Evolutionary conservation across 2,888 invertebrate species (phyloP), one percentile per base, ranked within the genome.

Genomic region (Pherbina coryleti): DNA sequence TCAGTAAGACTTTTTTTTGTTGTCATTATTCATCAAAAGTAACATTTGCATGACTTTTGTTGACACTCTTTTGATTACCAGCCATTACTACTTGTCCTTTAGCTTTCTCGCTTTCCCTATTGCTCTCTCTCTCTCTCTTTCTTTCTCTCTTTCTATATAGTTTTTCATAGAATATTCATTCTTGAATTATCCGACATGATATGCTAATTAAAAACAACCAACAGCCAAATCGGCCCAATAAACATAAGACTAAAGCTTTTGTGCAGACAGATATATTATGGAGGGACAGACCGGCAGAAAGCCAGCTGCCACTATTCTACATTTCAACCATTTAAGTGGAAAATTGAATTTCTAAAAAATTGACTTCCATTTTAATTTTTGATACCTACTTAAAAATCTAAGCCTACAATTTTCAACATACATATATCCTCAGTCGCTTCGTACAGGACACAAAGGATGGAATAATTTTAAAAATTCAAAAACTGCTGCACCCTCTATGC

Each of bases 301-400:
- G 37, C 22, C 55, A 77, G 69, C 55, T 49, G 75, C 64, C 9
- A 51, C 22, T 72, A 49, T 62, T 62, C 17, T 28, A 28, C 19
- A 22, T 22, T 5, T 64, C 64, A 51, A 14, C n/a, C 51, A 19
- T 19, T 74, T 53, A 34, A 44, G 67, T 75, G 67, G 53, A 75
- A 75, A 75, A 75, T 75, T 75, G 75, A 66, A 75, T 57, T 75
- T 75, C 66, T 37, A 66, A 75, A 75, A 67, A 75, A 67, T 75
- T 75, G 75, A 75, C 75, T 75, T 74, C 62, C 75, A 75, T 75
- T 75, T 55, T 75, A 66, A 75, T 67, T 75, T 67, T n/a, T 67
- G 75, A 75, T 67, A 37, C 75, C 67, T 67, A 75, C 75, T 75
- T 67, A 66, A 75, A 75, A 66, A 72, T 60, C 60, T 60, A 72